Percentiles rank a stretch among this genome's conserved stretches.
Conservation (phyloP, 2,888 invertebrate genomes). For the Caradrina kadenii region DNA sequence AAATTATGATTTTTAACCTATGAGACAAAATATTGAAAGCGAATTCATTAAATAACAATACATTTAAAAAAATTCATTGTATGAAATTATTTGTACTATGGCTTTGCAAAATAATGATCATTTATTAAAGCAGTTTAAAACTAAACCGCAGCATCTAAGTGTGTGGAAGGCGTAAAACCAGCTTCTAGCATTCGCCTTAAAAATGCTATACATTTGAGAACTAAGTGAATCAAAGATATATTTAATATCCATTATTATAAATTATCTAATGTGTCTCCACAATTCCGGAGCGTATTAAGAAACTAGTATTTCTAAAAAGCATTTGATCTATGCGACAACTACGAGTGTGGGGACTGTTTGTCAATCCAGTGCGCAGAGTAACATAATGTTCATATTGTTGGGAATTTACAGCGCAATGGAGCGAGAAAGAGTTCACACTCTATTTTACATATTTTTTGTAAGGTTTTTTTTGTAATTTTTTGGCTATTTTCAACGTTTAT, state of each 20-base stretch:
- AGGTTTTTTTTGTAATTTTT: background rate
- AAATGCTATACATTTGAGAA: background rate
- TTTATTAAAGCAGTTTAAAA: constrained; percentile 4
- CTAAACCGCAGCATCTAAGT: background rate
- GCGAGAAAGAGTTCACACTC: background rate
- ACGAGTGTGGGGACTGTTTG: background rate
- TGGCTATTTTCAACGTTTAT: background rate
- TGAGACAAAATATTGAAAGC: constrained; percentile 54
- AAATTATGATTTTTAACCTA: constrained; percentile 50
- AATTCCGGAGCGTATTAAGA: background rate
- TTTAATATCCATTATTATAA: constrained; percentile 4
- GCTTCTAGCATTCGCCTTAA: background rate
- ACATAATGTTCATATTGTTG: background rate
- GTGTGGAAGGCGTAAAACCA: background rate
- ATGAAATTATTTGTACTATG: constrained; percentile 76
- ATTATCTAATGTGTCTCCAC: background rate
- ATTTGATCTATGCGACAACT: constrained; percentile 22
- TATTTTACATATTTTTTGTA: background rate
- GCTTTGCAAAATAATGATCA: constrained; percentile 50
- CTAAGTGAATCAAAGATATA: background rate
- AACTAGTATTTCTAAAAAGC: constrained; percentile 14
- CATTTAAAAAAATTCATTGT: constrained; percentile 19
- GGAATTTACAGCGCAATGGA: background rate
- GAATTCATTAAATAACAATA: constrained; percentile 21
- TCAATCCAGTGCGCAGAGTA: background rate